Percentiles rank a stretch among this genome's conserved stretches.
Evolutionary conservation across 2,888 invertebrate genomes (phyloP).

Genomic region (Drosophila ezoana): DNA sequence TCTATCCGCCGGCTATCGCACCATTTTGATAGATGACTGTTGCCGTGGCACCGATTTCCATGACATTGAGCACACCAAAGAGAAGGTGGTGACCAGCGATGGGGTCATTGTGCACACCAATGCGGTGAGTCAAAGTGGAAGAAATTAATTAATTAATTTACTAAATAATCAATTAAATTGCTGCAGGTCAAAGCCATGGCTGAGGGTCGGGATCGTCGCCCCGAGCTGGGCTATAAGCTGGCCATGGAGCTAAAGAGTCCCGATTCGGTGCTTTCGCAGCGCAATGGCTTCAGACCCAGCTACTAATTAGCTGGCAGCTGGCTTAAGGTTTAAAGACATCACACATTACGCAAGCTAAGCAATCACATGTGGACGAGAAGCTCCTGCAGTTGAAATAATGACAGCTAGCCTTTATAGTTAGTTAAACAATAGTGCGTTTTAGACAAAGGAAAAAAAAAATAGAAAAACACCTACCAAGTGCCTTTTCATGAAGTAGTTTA

Average conservation of each 20-base stretch:
- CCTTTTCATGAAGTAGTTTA: constrained; percentile 42
- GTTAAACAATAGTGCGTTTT: constrained; percentile 30
- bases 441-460: neutral
- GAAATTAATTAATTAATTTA: neutral
- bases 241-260: constrained; percentile 92
- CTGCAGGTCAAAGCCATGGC: constrained; percentile 93
- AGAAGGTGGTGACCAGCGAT: constrained; percentile 90
- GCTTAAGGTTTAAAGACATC: constrained; percentile 9
- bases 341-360: constrained; percentile 37
- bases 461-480: constrained; percentile 19
- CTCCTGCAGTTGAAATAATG: neutral
- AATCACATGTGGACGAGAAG: constrained; percentile 28
- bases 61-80: constrained; percentile 93
- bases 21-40: constrained; percentile 95
- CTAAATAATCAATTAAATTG: neutral
- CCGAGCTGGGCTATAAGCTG: constrained; percentile 94
- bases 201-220: constrained; percentile 93
- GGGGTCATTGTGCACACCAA: constrained; percentile 93
- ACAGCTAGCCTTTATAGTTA: constrained; percentile 39
- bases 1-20: constrained; percentile 95
- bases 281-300: constrained; percentile 76
- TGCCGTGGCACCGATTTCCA: constrained; percentile 94
- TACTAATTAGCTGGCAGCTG: constrained; percentile 42
- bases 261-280: constrained; percentile 85
- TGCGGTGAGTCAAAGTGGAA: constrained; percentile 85